phyloP scores from a whole-genome alignment of 2,113 vertebrate species.

The Coptodon rendalli region DNA sequence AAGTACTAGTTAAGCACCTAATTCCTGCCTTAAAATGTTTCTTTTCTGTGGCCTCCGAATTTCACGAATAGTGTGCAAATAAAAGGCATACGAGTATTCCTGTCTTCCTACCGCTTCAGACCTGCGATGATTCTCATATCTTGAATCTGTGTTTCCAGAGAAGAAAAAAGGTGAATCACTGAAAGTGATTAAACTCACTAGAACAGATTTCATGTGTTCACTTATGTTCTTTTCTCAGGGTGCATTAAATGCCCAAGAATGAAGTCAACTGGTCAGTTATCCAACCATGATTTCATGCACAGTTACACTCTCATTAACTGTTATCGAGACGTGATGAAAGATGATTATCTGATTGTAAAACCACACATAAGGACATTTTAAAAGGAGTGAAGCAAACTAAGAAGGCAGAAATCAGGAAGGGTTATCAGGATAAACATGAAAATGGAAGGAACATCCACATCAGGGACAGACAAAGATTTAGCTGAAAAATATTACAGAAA shows the following conservation, averaged over 20 bases:
- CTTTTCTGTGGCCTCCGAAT: not conserved
- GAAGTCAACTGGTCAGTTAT: not conserved
- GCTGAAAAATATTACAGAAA: not conserved
- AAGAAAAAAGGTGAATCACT: not conserved
- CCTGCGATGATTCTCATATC: not conserved
- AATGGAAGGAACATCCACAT: not conserved
- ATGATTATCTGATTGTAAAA: not conserved
- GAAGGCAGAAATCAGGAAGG: not conserved
- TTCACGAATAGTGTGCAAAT: not conserved
- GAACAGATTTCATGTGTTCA: not conserved
- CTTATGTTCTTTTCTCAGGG: not conserved
- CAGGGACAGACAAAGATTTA: not conserved
- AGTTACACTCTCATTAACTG: not conserved
- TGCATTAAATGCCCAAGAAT: not conserved
- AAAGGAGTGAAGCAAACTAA: not conserved
- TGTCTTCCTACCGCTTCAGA: not conserved
- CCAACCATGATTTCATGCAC: slow-evolving; percentile 6
- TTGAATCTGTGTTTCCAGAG: not conserved
- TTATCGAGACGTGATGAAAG: not conserved
- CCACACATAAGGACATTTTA: not conserved
- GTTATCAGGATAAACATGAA: not conserved
- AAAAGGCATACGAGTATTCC: not conserved
- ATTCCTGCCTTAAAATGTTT: not conserved
- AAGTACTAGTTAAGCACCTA: not conserved
- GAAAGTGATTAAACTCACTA: not conserved